Base-by-base conservation (phyloP, 2,797 vertebrate genomes). In the Cossypha heuglini region DNA sequence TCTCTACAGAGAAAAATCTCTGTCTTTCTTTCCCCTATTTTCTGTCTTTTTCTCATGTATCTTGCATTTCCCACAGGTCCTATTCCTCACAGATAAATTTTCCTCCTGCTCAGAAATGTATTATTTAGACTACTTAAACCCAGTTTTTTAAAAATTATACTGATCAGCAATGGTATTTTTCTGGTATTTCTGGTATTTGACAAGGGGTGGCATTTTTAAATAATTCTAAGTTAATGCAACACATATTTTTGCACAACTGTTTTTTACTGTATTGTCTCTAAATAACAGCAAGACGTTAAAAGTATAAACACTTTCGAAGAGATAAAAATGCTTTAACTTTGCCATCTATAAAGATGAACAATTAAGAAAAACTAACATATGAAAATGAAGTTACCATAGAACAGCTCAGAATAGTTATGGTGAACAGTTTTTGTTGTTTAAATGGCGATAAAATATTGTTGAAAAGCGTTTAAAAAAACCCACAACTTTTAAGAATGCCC, bases 391-490 rank as follows among this genome's bases (percentile, higher is more conserved):
- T 59, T 79, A 37, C 7, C 16, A 19, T 45, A 51, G 75, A 92
- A 38, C 1, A 6, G 7, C 4, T 7, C 1, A 0, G 24, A 45
- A 68, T 58, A 43, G 18, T 67, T 66, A 72, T 13, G 19, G 9
- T 13, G 1, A 81, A 90, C 1, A 13, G 25, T 45, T 79, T 61
- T 24, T 38, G 16, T 37, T 64, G 4, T 75, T 82, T 87, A 54
- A 73, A 59, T 33, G 9, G 1, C 4, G 22, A n/a, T n/a, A 42
- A 94, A 87, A 43, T 31, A 11, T 19, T 80, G 21, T 18, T 80
- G n/a, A 68, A 86, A 74, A 78, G 12, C n/a, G 13, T 71, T 5
- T 11, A 12, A 38, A 54, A 54, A 55, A 22, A 10, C 43, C 5
- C 6, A 42, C 13, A 1, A 2, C 22, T 46, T 31, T 71, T 28